Evolutionary conservation across 30 jellyfish, hydroid and myxozoan genomes (phyloP), one percentile per base, ranked within the genome.

Genomic region (Hydractinia symbiolongicarpus): DNA sequence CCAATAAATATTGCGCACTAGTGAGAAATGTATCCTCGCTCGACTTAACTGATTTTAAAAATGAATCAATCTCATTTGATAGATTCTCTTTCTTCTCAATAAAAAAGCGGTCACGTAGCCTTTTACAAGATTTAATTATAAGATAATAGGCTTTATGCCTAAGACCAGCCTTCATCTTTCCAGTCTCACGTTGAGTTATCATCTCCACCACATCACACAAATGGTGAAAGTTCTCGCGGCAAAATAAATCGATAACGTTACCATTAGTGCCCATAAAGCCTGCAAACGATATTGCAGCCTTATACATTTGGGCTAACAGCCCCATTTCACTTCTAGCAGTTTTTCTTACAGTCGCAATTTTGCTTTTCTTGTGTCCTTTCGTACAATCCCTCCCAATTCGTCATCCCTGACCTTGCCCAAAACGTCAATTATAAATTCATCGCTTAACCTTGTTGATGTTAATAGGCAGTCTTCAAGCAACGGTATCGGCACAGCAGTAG

Each of bases 11-110:
- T 6, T n/a, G n/a, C 4, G 74, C 74, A 13, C 40, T 64, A 7
- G 74, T n/a, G 40, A 64, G 74, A n/a, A 64, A 51, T 6, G 40
- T 51, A 64, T 64, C 74, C 40, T 64, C 74, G 40, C 74, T 64
- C 19, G 74, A 64, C 74, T 64, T 64, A 44, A 64, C 52, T 64
- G 40, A 51, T n/a, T 51, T 44, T 7, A 64, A 51, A 51, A 64
- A 64, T 1, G 74, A 64, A 64, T 64, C 40, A 9, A 64, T 44
- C 9, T 64, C 74, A 64, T 3, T 64, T 7, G 74, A 64, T 4
- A 64, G 40, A 64, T 64, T 51, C 9, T 64, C 74, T 64, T 64
- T 44, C 40, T 64, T 64, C 1, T 64, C 74, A n/a, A n/a, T 44
- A 64, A 64, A 64, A 7, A 64, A 51, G 52, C 40, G 19, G 19